These are phyloP conservation scores for Drosophila eohydei DNA, from an alignment of 2,888 invertebrate species.

Conservation along the genomic window DNA sequence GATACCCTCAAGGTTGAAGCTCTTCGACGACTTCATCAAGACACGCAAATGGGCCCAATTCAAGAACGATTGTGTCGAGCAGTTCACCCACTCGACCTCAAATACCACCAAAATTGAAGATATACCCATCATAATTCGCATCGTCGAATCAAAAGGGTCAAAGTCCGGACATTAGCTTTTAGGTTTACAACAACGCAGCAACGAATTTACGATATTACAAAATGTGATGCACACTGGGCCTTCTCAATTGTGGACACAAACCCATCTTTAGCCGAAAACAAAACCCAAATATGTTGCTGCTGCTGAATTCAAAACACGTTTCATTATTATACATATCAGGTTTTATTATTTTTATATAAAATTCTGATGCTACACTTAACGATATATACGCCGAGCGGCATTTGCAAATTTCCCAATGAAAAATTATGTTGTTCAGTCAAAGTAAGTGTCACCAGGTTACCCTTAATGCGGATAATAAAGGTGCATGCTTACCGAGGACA, in stretches of 20 bases:
- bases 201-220: neutral
- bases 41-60: slow-evolving; percentile 82
- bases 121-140: slow-evolving; percentile 83
- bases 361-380: neutral
- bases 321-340: neutral
- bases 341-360: slow-evolving; percentile 1
- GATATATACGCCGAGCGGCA: neutral
- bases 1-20: slow-evolving; percentile 79
- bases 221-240: neutral
- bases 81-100: slow-evolving; percentile 40
- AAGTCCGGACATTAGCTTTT: neutral
- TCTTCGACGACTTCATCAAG: slow-evolving; percentile 79
- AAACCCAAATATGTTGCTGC: neutral
- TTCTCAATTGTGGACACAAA: neutral
- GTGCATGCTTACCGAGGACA: no score
- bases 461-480: neutral
- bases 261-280: neutral
- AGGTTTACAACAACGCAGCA: neutral
- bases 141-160: slow-evolving; percentile 69
- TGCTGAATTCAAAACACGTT: neutral
- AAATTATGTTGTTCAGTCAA: neutral
- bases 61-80: slow-evolving; percentile 69
- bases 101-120: slow-evolving; percentile 82
- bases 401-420: neutral
- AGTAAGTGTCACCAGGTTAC: neutral